These are phyloP conservation scores for Caenorhabditis angaria DNA, from an alignment of 2,888 invertebrate species.

Conservation along the genomic window DNA sequence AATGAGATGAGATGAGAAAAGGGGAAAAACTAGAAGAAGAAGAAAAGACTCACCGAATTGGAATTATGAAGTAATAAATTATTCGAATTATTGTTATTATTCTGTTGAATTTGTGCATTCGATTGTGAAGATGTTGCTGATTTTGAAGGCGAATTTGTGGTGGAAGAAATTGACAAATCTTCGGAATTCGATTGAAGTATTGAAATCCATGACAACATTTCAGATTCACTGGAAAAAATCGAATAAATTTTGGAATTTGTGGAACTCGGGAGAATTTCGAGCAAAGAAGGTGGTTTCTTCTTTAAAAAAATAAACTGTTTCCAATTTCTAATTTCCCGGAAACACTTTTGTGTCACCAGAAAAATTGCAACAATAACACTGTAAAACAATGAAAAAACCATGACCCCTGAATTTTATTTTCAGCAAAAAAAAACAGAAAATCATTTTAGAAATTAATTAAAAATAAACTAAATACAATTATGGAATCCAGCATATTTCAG, in stretches of 20 bases:
- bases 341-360: too few relatives aligned
- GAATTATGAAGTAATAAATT: slow-evolving; percentile 38
- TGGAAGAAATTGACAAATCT: slow-evolving; percentile 11
- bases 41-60: slow-evolving; percentile 34
- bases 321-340: too few relatives aligned
- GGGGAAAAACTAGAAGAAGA: background rate
- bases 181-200: slow-evolving; percentile 49
- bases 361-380: too few relatives aligned
- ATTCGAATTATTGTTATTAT: slow-evolving; percentile 8
- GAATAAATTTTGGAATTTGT: too few relatives aligned
- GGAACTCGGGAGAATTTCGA: background rate
- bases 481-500: background rate
- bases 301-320: too few relatives aligned
- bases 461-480: too few relatives aligned
- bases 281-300: too few relatives aligned
- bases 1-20: background rate
- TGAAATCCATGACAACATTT: slow-evolving; percentile 58
- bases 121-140: slow-evolving; percentile 1
- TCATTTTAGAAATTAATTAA: too few relatives aligned
- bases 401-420: too few relatives aligned
- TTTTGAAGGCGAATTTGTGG: background rate
- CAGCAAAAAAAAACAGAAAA: too few relatives aligned
- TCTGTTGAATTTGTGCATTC: background rate
- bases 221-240: slow-evolving; percentile 40
- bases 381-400: too few relatives aligned